Evolutionary conservation across 2,113 vertebrate species (phyloP).

Genomic region (Antechinus stuartii): DNA sequence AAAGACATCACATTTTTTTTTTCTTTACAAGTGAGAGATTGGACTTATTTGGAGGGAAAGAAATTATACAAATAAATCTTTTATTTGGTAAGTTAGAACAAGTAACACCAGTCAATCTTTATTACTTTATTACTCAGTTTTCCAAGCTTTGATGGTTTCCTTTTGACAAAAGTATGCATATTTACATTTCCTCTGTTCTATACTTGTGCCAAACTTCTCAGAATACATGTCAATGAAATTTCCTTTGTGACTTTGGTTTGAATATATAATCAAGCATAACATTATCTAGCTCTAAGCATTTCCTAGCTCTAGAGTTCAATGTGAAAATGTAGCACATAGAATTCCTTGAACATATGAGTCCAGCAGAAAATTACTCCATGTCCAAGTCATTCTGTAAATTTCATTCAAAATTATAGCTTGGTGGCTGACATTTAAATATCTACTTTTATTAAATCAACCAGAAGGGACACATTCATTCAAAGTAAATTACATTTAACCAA

Average conservation of each 20-base stretch:
- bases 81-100: neutral
- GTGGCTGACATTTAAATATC: neutral
- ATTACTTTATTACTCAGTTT: neutral
- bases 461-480: neutral
- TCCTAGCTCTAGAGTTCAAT: neutral
- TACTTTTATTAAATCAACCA: neutral
- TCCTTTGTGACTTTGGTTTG: neutral
- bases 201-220: neutral
- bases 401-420: no score
- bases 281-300: neutral
- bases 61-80: neutral
- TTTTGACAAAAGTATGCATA: neutral
- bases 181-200: neutral
- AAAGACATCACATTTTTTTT: neutral
- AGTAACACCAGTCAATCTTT: neutral
- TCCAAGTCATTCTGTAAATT: neutral
- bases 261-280: neutral
- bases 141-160: neutral
- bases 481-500: neutral
- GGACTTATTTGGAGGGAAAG: neutral
- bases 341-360: neutral
- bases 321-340: no score
- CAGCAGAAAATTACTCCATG: neutral
- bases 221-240: neutral
- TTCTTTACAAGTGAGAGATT: neutral